These are phyloP conservation scores for Callopanchax toddi DNA, from an alignment of 2,113 vertebrate genomes.

Conservation along the genomic window DNA sequence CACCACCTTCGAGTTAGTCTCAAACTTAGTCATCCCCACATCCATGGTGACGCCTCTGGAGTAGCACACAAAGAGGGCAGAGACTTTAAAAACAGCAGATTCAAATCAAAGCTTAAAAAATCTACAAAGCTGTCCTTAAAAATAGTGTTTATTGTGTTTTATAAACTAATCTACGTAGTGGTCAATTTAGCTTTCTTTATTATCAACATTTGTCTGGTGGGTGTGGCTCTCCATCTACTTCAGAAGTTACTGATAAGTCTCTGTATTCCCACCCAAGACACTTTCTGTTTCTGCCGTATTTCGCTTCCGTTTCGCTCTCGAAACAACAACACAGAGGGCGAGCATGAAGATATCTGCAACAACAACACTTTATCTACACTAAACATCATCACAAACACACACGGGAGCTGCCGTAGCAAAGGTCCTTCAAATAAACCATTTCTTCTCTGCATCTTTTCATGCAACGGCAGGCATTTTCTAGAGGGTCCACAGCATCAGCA, in stretches of 20 bases:
- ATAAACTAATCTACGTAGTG: background rate
- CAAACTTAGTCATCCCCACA: slow-evolving; percentile 98
- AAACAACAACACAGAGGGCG: slow-evolving; percentile 19
- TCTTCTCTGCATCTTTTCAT: no score
- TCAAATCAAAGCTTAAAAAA: no score
- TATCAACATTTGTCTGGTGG: background rate
- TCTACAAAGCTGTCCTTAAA: no score
- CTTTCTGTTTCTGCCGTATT: slow-evolving; percentile 58
- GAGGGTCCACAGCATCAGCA: no score
- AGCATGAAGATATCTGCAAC: background rate
- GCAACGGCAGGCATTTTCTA: no score
- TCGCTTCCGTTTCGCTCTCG: slow-evolving; percentile 42
- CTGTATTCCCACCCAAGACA: slow-evolving; percentile 40
- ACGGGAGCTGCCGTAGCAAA: no score
- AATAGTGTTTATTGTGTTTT: no score
- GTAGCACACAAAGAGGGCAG: slow-evolving; percentile 9
- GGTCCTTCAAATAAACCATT: no score
- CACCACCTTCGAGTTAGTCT: slow-evolving; percentile 93
- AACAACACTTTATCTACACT: background rate
- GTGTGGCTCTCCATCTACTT: slow-evolving; percentile 26
- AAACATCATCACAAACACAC: background rate
- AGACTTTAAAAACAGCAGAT: background rate
- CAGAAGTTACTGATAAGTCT: slow-evolving; percentile 34
- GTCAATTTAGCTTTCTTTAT: background rate
- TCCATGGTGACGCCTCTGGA: slow-evolving; percentile 98